Evolutionary conservation across 1,140 invertebrate genomes (phyloP).

Genomic region (Acromyrmex echinatior): DNA sequence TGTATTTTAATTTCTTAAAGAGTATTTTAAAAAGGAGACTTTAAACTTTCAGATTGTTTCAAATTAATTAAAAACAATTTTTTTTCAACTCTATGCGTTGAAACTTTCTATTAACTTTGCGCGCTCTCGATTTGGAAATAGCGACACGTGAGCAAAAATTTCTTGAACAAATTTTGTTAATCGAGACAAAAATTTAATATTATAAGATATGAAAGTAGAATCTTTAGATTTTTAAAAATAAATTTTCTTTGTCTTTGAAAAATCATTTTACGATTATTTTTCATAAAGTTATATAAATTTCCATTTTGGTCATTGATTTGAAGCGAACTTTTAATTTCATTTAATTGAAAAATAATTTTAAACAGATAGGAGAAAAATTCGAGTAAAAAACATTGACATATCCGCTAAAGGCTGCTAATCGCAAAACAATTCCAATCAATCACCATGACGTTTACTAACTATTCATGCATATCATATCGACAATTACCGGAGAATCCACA

Average conservation of each 20-base stretch:
- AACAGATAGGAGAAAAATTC: neutral
- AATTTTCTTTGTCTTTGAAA: neutral
- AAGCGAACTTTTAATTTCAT: neutral
- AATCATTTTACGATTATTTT: neutral
- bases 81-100: neutral
- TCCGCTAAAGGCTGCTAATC: conserved; percentile 62
- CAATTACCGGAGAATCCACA: conserved; percentile 36
- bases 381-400: neutral
- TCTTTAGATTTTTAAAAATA: neutral
- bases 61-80: neutral
- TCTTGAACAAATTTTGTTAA: neutral
- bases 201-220: neutral
- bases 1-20: neutral
- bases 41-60: neutral
- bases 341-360: conserved; percentile 1
- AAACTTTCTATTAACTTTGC: neutral
- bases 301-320: neutral
- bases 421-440: conserved; percentile 52
- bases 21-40: neutral
- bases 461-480: conserved; percentile 34
- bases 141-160: neutral
- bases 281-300: neutral
- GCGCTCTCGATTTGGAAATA: neutral
- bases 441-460: conserved; percentile 43
- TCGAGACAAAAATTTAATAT: neutral